These are phyloP conservation scores for Hyposoter didymator DNA, from an alignment of 2,888 invertebrate genomes.

Conservation along the genomic window DNA sequence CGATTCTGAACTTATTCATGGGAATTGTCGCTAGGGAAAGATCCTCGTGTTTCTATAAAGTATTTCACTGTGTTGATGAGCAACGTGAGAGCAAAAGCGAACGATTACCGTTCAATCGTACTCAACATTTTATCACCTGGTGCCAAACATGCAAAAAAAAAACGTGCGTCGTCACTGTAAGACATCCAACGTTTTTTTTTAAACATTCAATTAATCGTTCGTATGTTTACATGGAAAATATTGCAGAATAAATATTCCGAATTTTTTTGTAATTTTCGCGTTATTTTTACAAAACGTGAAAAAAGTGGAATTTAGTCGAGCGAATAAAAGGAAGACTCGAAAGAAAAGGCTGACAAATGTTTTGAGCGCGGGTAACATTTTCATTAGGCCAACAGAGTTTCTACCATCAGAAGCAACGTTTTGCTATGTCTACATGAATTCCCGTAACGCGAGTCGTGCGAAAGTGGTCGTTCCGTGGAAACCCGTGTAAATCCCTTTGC, in stretches of 20 bases:
- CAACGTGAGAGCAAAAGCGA: not conserved
- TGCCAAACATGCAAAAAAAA: not conserved
- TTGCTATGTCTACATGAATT: slow-evolving; percentile 10
- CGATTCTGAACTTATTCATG: slow-evolving; percentile 22
- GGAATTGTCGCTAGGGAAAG: slow-evolving; percentile 14
- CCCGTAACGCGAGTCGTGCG: not conserved
- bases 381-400: slow-evolving; percentile 11
- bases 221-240: not conserved
- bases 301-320: not conserved
- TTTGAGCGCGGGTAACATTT: slow-evolving; percentile 28
- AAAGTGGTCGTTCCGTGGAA: slow-evolving; percentile 8
- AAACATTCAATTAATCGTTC: not conserved
- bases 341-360: slow-evolving; percentile 14
- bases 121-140: slow-evolving; percentile 13
- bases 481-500: slow-evolving; percentile 29
- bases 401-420: slow-evolving; percentile 13
- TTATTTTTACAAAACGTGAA: not conserved
- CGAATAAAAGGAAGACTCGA: not conserved
- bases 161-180: not conserved
- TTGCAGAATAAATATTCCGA: not conserved
- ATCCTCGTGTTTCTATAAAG: slow-evolving; percentile 11
- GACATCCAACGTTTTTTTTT: not conserved
- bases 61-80: slow-evolving; percentile 6
- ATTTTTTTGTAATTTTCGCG: not conserved
- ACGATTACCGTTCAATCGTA: too few relatives aligned